Evolutionary conservation across 2,888 invertebrate species (phyloP).

Genomic region (Athripsodes cinereus): DNA sequence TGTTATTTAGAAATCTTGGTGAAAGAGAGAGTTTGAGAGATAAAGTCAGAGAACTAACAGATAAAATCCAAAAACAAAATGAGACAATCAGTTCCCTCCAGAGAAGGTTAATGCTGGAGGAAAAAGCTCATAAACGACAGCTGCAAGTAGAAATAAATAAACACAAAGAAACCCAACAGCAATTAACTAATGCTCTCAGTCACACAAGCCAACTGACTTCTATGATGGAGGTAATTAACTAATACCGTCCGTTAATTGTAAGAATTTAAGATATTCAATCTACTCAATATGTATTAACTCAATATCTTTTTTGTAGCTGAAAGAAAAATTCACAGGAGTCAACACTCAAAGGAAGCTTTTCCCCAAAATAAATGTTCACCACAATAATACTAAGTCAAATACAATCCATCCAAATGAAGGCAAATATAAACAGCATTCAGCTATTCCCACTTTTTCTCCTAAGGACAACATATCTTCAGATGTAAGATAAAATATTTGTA

Average conservation of each 20-base stretch:
- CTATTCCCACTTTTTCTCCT: slow-evolving; percentile 5
- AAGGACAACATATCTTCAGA: slow-evolving; percentile 18
- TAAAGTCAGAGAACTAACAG: slow-evolving; percentile 52
- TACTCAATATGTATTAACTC: not conserved
- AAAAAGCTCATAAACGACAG: slow-evolving; percentile 68
- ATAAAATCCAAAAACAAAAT: slow-evolving; percentile 54
- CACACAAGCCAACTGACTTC: slow-evolving; percentile 57
- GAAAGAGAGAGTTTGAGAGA: slow-evolving; percentile 69
- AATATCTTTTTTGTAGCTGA: slow-evolving; percentile 24
- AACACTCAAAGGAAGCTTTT: slow-evolving; percentile 16
- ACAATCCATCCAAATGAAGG: slow-evolving; percentile 4
- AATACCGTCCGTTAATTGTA: not conserved
- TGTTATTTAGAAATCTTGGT: slow-evolving; percentile 50
- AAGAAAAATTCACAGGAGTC: slow-evolving; percentile 21
- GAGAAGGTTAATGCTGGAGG: slow-evolving; percentile 63
- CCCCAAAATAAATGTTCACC: slow-evolving; percentile 10
- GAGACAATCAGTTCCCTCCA: slow-evolving; percentile 59
- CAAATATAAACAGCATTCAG: slow-evolving; percentile 7
- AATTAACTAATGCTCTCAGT: slow-evolving; percentile 55
- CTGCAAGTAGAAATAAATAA: slow-evolving; percentile 62
- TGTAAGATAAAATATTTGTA: slow-evolving; percentile 9
- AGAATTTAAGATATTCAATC: not conserved
- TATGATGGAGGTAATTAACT: slow-evolving; percentile 50
- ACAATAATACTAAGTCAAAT: slow-evolving; percentile 4
- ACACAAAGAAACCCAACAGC: slow-evolving; percentile 62